phyloP scores from a whole-genome alignment of 2,113 vertebrate genomes.

The Harpagus bidentatus region DNA sequence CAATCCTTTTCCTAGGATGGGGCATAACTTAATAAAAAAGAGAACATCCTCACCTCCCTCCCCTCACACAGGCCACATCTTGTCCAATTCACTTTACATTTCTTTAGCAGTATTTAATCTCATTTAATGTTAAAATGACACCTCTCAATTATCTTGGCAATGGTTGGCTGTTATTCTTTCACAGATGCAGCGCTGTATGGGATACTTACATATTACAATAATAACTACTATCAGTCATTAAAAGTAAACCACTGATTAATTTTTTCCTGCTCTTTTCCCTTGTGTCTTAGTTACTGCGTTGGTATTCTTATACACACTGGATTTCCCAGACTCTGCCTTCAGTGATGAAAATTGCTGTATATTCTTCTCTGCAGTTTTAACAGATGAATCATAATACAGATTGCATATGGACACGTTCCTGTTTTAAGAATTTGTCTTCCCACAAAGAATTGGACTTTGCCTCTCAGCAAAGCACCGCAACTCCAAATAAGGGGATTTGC shows the following conservation, averaged over 20 bases:
- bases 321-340: neutral
- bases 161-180: neutral
- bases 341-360: neutral
- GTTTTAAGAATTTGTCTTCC: neutral
- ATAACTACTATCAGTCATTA: neutral
- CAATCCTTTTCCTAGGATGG: neutral
- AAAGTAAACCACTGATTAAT: neutral
- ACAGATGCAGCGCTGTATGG: neutral
- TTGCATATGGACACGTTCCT: neutral
- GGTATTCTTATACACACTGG: neutral
- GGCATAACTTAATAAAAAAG: neutral
- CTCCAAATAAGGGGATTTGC: neutral
- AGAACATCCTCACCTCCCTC: neutral
- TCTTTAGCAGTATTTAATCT: neutral
- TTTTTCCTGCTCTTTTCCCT: neutral
- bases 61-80: neutral
- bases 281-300: neutral
- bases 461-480: neutral
- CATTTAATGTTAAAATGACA: neutral
- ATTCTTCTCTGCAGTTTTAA: neutral
- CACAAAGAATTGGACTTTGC: neutral
- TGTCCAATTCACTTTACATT: neutral
- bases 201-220: neutral
- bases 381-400: neutral
- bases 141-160: neutral